These are phyloP conservation scores for Anagrus nilaparvatae DNA, from an alignment of 1,140 invertebrate species.

Conservation along the genomic window DNA sequence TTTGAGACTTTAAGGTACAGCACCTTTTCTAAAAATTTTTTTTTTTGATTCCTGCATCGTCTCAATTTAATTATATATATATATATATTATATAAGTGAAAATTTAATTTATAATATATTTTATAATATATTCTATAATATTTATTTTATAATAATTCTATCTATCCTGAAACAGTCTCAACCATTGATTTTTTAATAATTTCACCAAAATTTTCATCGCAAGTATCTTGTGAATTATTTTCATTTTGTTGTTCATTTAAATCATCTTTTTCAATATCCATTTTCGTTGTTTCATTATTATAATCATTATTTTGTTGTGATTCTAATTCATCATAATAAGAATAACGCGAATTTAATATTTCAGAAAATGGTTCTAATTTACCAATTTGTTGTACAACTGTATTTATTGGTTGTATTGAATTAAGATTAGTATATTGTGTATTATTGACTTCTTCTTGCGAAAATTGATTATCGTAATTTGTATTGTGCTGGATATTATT, in stretches of 20 bases:
- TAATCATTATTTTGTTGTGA: conserved; percentile 27
- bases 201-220: conserved; percentile 77
- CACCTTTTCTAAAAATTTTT: no score
- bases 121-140: no score
- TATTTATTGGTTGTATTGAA: conserved; percentile 36
- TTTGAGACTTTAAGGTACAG: no score
- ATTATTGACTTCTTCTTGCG: conserved; percentile 31
- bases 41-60: no score
- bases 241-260: conserved; percentile 12
- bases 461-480: conserved; percentile 29
- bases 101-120: no score
- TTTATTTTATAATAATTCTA: no score
- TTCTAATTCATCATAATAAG: conserved; percentile 38
- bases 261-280: conserved; percentile 18
- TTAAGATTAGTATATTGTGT: conserved; percentile 41
- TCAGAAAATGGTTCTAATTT: conserved; percentile 64
- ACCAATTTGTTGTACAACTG: conserved; percentile 43
- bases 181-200: conserved; percentile 89
- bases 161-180: conserved; percentile 74
- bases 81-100: no score
- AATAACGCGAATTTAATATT: conserved; percentile 49
- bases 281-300: conserved; percentile 17
- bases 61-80: no score
- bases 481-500: neutral
- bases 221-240: conserved; percentile 35